A percentile compares a stretch with the other conserved stretches of the same genome.
Conservation (phyloP, 2,888 invertebrate species). For the Masnerella sp. region DNA sequence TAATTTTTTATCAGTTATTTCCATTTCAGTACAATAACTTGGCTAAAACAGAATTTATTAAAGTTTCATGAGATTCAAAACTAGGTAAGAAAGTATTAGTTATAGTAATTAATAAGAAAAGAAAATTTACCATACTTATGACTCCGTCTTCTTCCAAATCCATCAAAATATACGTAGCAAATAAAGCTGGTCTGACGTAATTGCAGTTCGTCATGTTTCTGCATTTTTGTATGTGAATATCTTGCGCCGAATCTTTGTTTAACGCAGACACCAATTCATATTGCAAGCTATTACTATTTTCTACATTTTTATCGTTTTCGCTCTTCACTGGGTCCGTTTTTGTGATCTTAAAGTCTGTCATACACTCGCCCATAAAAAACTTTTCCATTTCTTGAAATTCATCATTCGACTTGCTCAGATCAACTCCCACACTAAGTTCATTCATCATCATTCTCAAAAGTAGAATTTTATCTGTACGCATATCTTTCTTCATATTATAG, state of each 20-base stretch:
- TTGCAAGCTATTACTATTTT: neutral
- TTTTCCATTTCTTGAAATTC: conserved; percentile 10
- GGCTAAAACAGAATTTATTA: conserved; percentile 5
- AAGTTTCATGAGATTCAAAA: no score
- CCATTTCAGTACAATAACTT: conserved; percentile 14
- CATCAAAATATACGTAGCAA: no score
- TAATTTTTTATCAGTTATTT: neutral
- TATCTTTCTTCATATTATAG: neutral
- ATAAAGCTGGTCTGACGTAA: conserved; percentile 6
- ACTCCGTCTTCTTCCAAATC: no score
- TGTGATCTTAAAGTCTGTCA: conserved; percentile 16
- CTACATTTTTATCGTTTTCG: no score
- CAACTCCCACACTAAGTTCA: conserved; percentile 18
- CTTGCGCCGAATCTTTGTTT: conserved; percentile 5
- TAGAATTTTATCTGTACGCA: neutral
- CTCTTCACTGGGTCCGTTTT: neutral
- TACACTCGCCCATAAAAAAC: conserved; percentile 18
- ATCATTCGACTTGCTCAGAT: neutral
- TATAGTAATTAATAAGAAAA: no score
- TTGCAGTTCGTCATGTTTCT: conserved; percentile 4
- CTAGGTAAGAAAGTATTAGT: no score
- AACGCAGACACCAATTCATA: conserved; percentile 23
- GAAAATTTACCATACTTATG: no score
- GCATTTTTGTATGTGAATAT: conserved; percentile 7
- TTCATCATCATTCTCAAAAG: conserved; percentile 9